Evolutionary conservation across 2,888 invertebrate genomes (phyloP), one percentile per base, ranked within the genome.

Genomic region (Dascillus cervinus): DNA sequence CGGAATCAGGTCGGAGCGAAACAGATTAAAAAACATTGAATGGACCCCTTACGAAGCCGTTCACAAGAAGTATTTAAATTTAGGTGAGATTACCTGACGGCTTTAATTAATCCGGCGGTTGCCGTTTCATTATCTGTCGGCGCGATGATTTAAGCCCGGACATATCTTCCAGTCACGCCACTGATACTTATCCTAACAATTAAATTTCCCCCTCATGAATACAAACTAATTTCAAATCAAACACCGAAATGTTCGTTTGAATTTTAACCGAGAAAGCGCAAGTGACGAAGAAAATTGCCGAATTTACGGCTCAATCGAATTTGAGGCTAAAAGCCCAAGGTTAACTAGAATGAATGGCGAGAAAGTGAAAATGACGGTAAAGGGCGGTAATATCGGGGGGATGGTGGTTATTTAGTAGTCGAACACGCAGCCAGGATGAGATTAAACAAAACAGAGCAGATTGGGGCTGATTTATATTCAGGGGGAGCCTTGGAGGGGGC

Each of bases 11-110:
- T 82, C 83, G 53, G 86, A 87, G 50, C 72, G 85, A 42, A 82
- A 79, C 44, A 72, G 88, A 48, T 76, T 85, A 62, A 86, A 88
- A 65, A 88, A 87, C 54, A 80, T 89, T 37, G 89, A 88, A 55
- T 96, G 95, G 95, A 88, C 87, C 2, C 84, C 87, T 1, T 95
- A 94, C 58, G 91, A 92, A 64, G 83, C 82, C 17, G 84, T 87
- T 13, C 90, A 90, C 56, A 92, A 94, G 64, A 90, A 90, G 58
- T 95, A 90, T 67, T 70, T 95, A 44, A 86, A 84, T 67, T 78
- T 92, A 53, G 83, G 85, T 84, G 60, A 70, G 72, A 61, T 29
- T 23, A 22, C 12, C 9, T 34, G 5, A 9, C 3, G 13, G 3
- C 1, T 4, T n/a, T 29, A 3, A 1, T 5, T 27, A 10, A 13